Percentiles rank a stretch among this genome's conserved stretches.
Evolutionary conservation across 2,113 vertebrate species (phyloP).

Genomic region (Amphiprion percula): DNA sequence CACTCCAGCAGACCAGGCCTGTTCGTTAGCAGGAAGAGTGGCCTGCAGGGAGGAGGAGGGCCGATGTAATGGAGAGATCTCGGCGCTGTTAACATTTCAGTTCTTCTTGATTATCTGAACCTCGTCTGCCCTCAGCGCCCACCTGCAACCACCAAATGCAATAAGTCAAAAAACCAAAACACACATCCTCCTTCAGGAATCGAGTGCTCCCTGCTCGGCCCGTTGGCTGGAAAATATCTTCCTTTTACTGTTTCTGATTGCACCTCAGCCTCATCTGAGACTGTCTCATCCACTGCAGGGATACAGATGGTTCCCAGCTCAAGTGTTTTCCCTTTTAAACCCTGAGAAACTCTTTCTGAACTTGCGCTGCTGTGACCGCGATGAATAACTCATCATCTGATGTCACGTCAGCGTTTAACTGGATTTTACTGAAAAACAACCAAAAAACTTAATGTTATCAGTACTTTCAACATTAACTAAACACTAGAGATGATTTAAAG

Average conservation of each 20-base stretch:
- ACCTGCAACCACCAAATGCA: not conserved
- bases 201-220: not conserved
- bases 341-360: too few relatives aligned
- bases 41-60: not conserved
- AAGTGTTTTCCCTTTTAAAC: too few relatives aligned
- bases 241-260: not conserved
- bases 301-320: too few relatives aligned
- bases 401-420: too few relatives aligned
- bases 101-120: not conserved
- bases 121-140: not conserved
- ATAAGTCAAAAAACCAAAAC: not conserved
- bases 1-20: conserved; percentile 22
- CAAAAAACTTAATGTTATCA: too few relatives aligned
- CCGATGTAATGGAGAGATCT: not conserved
- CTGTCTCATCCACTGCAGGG: too few relatives aligned
- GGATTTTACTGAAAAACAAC: too few relatives aligned
- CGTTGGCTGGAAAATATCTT: not conserved
- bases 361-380: too few relatives aligned
- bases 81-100: conserved; percentile 17
- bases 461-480: too few relatives aligned
- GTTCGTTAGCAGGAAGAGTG: not conserved
- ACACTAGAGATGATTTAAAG: too few relatives aligned
- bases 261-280: too few relatives aligned
- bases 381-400: too few relatives aligned
- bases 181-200: not conserved